Conservation (phyloP, 2,888 invertebrate genomes). For the Apoda limacodes region DNA sequence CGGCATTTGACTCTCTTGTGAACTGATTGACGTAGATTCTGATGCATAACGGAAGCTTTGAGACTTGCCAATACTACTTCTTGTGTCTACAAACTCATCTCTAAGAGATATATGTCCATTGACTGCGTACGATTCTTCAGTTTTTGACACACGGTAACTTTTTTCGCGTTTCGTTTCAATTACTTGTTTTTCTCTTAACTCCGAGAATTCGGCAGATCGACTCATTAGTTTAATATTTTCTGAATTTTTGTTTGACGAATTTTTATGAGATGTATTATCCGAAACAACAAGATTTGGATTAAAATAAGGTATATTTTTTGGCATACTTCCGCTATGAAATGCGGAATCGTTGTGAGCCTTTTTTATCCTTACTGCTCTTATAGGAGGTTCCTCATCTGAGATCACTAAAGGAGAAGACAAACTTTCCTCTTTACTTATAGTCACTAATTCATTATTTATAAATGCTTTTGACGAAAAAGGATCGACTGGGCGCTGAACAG, state of each 20-base stretch:
- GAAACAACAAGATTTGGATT: slow-evolving; percentile 43
- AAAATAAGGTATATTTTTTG: slow-evolving; percentile 54
- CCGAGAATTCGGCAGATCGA: slow-evolving; percentile 43
- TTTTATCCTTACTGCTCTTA: slow-evolving; percentile 46
- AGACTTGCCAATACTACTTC: slow-evolving; percentile 76
- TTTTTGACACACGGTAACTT: slow-evolving; percentile 34
- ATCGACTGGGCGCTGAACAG: slow-evolving; percentile 48
- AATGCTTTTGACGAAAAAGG: slow-evolving; percentile 54
- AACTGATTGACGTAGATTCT: slow-evolving; percentile 57
- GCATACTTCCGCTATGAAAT: slow-evolving; percentile 57
- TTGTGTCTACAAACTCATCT: slow-evolving; percentile 53
- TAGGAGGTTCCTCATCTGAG: slow-evolving; percentile 46
- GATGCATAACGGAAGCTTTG: slow-evolving; percentile 77
- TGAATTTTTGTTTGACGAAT: slow-evolving; percentile 48
- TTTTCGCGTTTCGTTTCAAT: slow-evolving; percentile 40
- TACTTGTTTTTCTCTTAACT: slow-evolving; percentile 39
- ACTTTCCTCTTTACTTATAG: slow-evolving; percentile 36
- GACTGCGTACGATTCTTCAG: slow-evolving; percentile 46
- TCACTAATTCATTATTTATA: slow-evolving; percentile 45
- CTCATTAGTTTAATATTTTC: slow-evolving; percentile 49
- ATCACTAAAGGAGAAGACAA: slow-evolving; percentile 36
- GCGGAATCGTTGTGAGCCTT: slow-evolving; percentile 42
- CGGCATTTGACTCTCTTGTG: slow-evolving; percentile 62
- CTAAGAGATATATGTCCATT: slow-evolving; percentile 52
- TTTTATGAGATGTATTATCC: slow-evolving; percentile 48